Conservation (phyloP, 2,113 vertebrate species). For the Fregata magnificens region DNA sequence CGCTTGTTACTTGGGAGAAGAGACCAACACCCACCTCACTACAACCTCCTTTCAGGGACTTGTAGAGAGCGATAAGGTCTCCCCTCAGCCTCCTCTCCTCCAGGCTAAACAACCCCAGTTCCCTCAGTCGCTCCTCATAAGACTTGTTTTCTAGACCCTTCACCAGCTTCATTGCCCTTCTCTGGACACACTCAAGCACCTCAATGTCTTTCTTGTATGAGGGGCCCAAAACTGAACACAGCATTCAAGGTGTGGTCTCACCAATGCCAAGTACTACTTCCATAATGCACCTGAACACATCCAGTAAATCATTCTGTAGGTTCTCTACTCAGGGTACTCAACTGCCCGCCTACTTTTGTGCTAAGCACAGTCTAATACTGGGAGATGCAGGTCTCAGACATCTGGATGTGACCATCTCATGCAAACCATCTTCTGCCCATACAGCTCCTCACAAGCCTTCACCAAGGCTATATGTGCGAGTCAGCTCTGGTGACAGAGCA, state of each 20-base stretch:
- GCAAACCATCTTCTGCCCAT: not conserved
- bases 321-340: not conserved
- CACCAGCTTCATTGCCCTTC: fast-evolving
- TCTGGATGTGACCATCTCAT: not conserved
- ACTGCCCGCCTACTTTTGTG: not conserved
- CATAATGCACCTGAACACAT: not conserved
- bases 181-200: fast-evolving
- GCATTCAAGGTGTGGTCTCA: fast-evolving
- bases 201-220: not conserved
- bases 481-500: not conserved
- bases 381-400: not conserved
- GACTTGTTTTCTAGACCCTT: not conserved
- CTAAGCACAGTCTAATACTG: not conserved
- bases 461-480: fast-evolving
- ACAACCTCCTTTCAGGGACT: not conserved
- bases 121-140: fast-evolving
- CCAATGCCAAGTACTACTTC: not conserved
- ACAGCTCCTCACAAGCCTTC: not conserved
- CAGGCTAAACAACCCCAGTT: fast-evolving
- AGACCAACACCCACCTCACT: fast-evolving
- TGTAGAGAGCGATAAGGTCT: fast-evolving
- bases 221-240: not conserved
- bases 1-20: not conserved
- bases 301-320: not conserved
- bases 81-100: not conserved